Evolutionary conservation across 2,888 invertebrate genomes (phyloP), one percentile per base, ranked within the genome.

Genomic region (Periphyllus acericola): DNA sequence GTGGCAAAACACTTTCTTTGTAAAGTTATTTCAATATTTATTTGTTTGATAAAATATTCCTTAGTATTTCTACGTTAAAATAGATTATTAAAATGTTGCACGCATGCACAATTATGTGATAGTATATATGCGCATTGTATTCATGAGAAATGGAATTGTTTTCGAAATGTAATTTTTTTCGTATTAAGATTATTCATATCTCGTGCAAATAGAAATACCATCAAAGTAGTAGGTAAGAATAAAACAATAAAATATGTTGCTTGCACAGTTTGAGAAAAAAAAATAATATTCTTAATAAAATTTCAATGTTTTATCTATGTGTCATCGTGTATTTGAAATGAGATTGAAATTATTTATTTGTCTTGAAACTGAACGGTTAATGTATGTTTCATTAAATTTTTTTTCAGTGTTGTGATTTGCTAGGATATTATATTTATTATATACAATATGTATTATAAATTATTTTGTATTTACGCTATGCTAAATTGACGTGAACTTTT

Each of bases 1-100:
- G 74, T 40, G 21, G 32, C 86, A 74, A 86, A 86, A 72, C 17
- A 25, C 72, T n/a, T 60, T 76, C 40, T 34, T 79, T 17, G 29
- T 40, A 19, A 1, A 74, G n/a, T 4, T 72, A 34, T 72, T 1
- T 14, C n/a, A 3, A 29, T 68, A 55, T 52, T 32, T 52, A 32
- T 78, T 40, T 40, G 9, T 40, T 40, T 75, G 60, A 60, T 60
- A 60, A 60, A 60, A 60, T 60, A 25, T 60, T 60, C 21, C 21
- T 3, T 25, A 25, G 25, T 60, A 6, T 25, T n/a, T n/a, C n/a
- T 60, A 21, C 60, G 25, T 55, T 55, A 55, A 14, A 19, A 19
- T 3, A 9, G 11, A 55, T 14, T 55, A 17, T 60, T 60, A 19
- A 60, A 55, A 60, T 25, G 21, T 60, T 21, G 25, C 21, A 60